Percentiles rank a stretch among this genome's conserved stretches.
Conservation (phyloP, 2,797 vertebrate genomes). For the Anniella stebbinsi region DNA sequence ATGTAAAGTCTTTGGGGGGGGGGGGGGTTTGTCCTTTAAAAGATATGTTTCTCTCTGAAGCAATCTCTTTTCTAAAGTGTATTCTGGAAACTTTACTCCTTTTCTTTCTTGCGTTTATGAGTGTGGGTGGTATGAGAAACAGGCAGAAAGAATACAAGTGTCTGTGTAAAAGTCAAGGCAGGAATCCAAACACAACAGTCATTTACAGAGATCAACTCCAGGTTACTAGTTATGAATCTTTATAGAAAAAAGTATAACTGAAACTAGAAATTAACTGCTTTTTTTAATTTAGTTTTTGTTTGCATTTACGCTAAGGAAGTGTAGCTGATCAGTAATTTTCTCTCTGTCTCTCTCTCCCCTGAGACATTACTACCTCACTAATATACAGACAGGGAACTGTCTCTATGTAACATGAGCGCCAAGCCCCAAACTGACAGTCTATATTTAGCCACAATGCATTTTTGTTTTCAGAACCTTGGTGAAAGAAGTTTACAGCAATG, state of each 20-base stretch:
- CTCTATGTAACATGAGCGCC: slow-evolving; percentile 70
- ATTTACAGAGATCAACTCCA: slow-evolving; percentile 39
- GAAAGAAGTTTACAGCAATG: slow-evolving; percentile 34
- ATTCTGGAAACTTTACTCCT: slow-evolving; percentile 48
- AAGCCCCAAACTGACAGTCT: slow-evolving; percentile 69
- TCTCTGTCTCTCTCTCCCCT: slow-evolving; percentile 41
- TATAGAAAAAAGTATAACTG: neutral
- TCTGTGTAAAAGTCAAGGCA: neutral
- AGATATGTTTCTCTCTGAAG: neutral
- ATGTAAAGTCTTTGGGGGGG: neutral
- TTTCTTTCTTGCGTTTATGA: slow-evolving; percentile 47
- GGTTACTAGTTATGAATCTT: neutral
- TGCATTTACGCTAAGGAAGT: slow-evolving; percentile 51
- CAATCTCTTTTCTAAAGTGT: slow-evolving; percentile 27
- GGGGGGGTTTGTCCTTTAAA: neutral
- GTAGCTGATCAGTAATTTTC: slow-evolving; percentile 31
- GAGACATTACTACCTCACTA: slow-evolving; percentile 55
- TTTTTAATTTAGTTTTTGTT: neutral
- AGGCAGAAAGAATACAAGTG: neutral
- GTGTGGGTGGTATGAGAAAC: neutral
- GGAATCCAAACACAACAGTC: slow-evolving; percentile 32
- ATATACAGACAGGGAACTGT: slow-evolving; percentile 49
- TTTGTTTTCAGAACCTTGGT: slow-evolving; percentile 63
- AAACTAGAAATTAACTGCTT: slow-evolving; percentile 47
- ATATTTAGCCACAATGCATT: slow-evolving; percentile 72